Evolutionary conservation across 2,888 invertebrate genomes (phyloP), one percentile per base, ranked within the genome.

Genomic region (Tromatobia lineatoria): DNA sequence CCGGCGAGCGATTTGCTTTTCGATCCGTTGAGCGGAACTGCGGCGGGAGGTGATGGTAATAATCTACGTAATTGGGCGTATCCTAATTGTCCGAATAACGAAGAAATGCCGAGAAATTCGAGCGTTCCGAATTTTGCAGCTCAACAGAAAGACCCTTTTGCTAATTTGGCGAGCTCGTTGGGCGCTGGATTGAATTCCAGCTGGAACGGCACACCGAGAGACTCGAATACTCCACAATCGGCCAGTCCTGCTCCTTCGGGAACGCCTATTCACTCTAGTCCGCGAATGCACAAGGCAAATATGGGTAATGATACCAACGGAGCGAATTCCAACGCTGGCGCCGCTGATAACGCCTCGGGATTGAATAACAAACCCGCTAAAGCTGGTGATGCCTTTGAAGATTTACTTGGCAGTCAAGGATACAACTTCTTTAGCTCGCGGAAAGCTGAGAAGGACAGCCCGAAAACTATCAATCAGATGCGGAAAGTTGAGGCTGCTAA

Each of bases 401-500:
- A 99, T 93, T 94, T 99, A 20, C 94, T 99, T 11, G 99, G 98
- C 15, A 97, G 97, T 88, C 98, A 98, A 92, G 98, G 98, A 0
- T 98, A 98, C 91, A 96, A 96, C 86, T 98, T 98, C 94, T 93
- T 92, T 59, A 92, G 92, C 73, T 91, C 93, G 15, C 88, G 92
- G 3, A 96, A 96, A 61, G 94, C 95, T 7, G 96, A 96, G 66
- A 97, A 96, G 89, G 95, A 96, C 54, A 97, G 97, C 1, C 98
- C 98, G 0, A 95, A 96, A 88, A 98, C 98, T 1, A 98, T 99
- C 90, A 99, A 98, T 92, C 98, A 97, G 86, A 98, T 99, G 98
- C 95, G 98, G 34, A 98, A 98, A 91, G 97, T 96, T 86, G 97
- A 98, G 89, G 94, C 98, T 91, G 96, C 96, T 0, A 97, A 95